Conservation (phyloP, 64 coral and sea anemone genomes). For the Cladopsammia gracilis region DNA sequence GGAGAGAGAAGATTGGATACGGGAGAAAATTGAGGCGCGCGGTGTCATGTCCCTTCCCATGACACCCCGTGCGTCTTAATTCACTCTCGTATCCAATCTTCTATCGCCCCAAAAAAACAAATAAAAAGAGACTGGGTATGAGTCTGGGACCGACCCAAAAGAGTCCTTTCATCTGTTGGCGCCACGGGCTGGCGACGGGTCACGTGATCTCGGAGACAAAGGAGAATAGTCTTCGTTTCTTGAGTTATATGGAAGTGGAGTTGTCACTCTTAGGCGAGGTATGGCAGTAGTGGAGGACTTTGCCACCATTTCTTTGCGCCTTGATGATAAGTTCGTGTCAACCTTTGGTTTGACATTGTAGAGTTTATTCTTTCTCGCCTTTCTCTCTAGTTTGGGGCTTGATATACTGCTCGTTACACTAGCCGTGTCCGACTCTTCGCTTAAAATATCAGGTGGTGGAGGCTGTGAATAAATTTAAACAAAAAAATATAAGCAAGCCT, state of each 20-base stretch:
- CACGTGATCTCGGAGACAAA: conserved; percentile 9
- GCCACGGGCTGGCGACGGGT: conserved; percentile 8
- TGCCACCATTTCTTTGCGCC: neutral
- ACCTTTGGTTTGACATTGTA: conserved; percentile 1
- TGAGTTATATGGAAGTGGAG: conserved; percentile 6
- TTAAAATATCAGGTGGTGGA: neutral
- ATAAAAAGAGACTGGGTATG: no score
- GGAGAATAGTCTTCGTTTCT: neutral
- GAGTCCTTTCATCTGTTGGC: neutral
- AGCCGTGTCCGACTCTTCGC: conserved; percentile 30
- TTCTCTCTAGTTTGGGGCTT: neutral
- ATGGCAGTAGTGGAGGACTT: neutral
- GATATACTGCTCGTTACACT: conserved; percentile 34
- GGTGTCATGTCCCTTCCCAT: no score
- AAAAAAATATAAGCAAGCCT: neutral
- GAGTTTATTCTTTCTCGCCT: conserved; percentile 8
- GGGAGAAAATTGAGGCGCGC: no score
- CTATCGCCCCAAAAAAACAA: no score
- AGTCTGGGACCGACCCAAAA: neutral
- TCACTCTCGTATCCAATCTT: no score
- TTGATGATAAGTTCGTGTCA: conserved; percentile 27
- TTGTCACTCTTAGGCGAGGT: conserved; percentile 2
- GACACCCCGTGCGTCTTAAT: no score
- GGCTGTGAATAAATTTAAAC: neutral
- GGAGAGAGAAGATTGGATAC: no score